Conservation (phyloP, 2,797 vertebrate species). For the Chaetodon trifasciatus region DNA sequence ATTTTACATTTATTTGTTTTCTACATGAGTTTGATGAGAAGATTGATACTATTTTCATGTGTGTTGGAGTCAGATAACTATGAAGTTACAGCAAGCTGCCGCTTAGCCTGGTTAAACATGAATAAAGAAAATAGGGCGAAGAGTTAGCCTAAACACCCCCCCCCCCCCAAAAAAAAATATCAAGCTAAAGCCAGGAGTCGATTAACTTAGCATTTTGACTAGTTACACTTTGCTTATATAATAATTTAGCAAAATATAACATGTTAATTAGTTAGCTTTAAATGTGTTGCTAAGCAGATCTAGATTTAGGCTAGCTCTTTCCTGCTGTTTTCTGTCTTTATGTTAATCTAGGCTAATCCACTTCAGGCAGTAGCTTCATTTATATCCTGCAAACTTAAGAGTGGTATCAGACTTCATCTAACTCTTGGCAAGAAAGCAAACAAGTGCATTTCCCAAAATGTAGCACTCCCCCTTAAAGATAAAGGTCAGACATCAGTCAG, state of each 20-base stretch:
- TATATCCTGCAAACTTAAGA: background rate
- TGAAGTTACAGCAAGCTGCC: background rate
- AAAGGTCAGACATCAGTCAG: conserved; percentile 26
- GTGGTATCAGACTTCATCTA: background rate
- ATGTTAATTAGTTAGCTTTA: background rate
- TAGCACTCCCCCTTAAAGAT: conserved; percentile 24
- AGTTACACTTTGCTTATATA: background rate
- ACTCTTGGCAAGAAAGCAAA: conserved; percentile 8
- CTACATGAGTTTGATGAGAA: background rate
- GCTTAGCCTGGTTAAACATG: background rate
- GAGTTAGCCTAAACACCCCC: background rate
- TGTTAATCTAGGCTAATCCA: conserved; percentile 2
- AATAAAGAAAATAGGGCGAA: background rate
- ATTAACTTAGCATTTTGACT: conserved; percentile 9
- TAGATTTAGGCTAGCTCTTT: background rate
- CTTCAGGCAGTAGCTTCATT: background rate
- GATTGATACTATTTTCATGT: background rate
- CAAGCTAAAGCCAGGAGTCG: background rate
- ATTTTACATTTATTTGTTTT: conserved; percentile 21
- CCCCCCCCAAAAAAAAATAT: no score
- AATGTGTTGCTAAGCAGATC: background rate
- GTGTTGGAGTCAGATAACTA: background rate
- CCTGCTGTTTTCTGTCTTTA: background rate
- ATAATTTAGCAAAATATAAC: background rate
- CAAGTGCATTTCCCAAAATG: conserved; percentile 21